Conservation (phyloP, 2,797 vertebrate genomes). For the Acipenser oxyrinchus region DNA sequence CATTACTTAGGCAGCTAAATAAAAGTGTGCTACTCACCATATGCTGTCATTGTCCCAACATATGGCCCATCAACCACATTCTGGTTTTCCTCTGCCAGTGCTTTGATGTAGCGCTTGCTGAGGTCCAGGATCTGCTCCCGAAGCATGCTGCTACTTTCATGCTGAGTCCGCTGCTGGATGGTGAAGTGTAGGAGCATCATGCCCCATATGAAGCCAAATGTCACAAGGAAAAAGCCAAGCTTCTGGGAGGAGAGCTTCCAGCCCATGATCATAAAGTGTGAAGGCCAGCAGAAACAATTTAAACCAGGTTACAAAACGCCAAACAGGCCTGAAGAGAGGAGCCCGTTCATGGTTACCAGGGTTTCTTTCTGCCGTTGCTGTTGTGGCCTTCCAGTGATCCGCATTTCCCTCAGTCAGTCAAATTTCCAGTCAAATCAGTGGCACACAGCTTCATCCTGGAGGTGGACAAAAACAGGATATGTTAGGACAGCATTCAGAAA, state of each 20-base stretch:
- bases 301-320: constrained; percentile 15
- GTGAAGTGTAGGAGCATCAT: constrained; percentile 99
- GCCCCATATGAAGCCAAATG: constrained; percentile 98
- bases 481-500: background rate
- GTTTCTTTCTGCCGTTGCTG: background rate
- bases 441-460: background rate
- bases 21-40: constrained; percentile 64
- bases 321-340: constrained; percentile 33
- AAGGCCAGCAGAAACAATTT: constrained; percentile 14
- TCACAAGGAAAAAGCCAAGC: constrained; percentile 95
- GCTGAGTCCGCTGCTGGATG: constrained; percentile 90
- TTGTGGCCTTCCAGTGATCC: background rate
- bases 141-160: constrained; percentile 86
- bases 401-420: background rate
- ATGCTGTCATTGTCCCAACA: constrained; percentile 95
- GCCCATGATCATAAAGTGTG: constrained; percentile 63
- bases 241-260: constrained; percentile 98
- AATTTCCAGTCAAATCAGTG: background rate
- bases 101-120: constrained; percentile 97
- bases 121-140: constrained; percentile 97
- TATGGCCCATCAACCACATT: constrained; percentile 95
- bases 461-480: background rate
- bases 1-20: no score
- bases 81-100: constrained; percentile 91
- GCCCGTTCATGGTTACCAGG: constrained; percentile 42